A percentile compares a stretch with the other conserved stretches of the same genome.
These are phyloP conservation scores for Temnothorax nylanderi DNA, from an alignment of 1,140 invertebrate species.

Conservation along the genomic window DNA sequence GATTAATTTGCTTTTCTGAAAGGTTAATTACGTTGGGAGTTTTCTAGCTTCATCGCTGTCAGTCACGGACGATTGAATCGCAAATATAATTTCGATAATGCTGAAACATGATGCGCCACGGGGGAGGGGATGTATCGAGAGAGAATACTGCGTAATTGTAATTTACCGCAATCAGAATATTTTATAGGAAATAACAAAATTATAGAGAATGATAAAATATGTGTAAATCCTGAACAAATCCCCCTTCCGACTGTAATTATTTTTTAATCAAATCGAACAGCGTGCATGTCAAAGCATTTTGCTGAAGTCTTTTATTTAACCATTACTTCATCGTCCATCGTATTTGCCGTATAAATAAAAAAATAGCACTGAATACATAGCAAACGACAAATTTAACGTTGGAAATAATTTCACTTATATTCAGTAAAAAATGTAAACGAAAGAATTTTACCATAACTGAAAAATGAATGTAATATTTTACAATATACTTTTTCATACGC, in stretches of 20 bases:
- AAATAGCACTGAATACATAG: background rate
- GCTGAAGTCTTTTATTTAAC: background rate
- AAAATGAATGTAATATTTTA: constrained; percentile 3
- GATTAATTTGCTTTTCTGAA: constrained; percentile 33
- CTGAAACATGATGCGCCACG: background rate
- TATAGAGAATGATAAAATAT: constrained; percentile 3
- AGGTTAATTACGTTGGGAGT: constrained; percentile 26
- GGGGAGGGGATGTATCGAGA: background rate
- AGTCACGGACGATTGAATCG: constrained; percentile 13
- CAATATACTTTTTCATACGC: background rate
- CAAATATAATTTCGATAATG: constrained; percentile 39
- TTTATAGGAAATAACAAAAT: constrained; percentile 37
- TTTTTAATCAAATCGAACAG: constrained; percentile 45
- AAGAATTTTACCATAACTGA: constrained; percentile 6
- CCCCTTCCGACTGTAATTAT: constrained; percentile 7
- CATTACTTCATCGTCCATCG: background rate
- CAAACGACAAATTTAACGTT: constrained; percentile 8
- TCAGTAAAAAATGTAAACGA: constrained; percentile 4
- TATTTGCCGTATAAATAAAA: constrained; percentile 22
- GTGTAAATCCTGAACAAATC: constrained; percentile 1
- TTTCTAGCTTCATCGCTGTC: constrained; percentile 17
- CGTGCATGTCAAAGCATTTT: background rate
- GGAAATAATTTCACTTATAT: constrained; percentile 26
- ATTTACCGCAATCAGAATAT: constrained; percentile 44
- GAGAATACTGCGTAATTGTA: constrained; percentile 5